Conservation (phyloP, 2,888 invertebrate species). For the Apoda limacodes region DNA sequence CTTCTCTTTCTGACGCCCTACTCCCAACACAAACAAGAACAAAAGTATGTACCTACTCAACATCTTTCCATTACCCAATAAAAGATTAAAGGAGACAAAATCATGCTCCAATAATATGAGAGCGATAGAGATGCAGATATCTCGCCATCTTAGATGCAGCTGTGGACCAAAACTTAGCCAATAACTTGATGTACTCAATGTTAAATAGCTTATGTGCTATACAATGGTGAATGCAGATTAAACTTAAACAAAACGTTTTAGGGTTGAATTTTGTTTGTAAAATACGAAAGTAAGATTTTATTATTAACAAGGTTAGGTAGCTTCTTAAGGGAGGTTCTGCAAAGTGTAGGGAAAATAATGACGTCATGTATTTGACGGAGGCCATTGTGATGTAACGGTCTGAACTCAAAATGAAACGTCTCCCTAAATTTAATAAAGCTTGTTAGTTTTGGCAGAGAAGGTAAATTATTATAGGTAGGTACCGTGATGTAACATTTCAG, state of each 20-base stretch:
- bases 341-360: slow-evolving; percentile 40
- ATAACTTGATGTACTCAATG: slow-evolving; percentile 39
- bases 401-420: no score
- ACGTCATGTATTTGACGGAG: slow-evolving; percentile 42
- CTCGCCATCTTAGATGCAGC: slow-evolving; percentile 67
- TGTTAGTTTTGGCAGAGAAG: no score
- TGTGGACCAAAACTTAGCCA: slow-evolving; percentile 65
- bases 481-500: no score
- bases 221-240: slow-evolving; percentile 33
- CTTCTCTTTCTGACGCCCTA: slow-evolving; percentile 41
- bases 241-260: slow-evolving; percentile 40
- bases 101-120: slow-evolving; percentile 21
- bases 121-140: slow-evolving; percentile 33
- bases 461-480: no score
- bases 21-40: slow-evolving; percentile 48
- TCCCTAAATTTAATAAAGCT: no score
- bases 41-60: no score
- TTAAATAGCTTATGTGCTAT: slow-evolving; percentile 34
- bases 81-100: slow-evolving; percentile 40
- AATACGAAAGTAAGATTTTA: slow-evolving; percentile 26
- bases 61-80: slow-evolving; percentile 57
- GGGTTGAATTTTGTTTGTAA: slow-evolving; percentile 29
- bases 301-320: slow-evolving; percentile 52
- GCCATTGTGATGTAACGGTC: slow-evolving; percentile 29
- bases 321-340: slow-evolving; percentile 46